These are phyloP conservation scores for Pentalonia nigronervosa DNA, from an alignment of 1,140 invertebrate genomes.

Conservation along the genomic window DNA sequence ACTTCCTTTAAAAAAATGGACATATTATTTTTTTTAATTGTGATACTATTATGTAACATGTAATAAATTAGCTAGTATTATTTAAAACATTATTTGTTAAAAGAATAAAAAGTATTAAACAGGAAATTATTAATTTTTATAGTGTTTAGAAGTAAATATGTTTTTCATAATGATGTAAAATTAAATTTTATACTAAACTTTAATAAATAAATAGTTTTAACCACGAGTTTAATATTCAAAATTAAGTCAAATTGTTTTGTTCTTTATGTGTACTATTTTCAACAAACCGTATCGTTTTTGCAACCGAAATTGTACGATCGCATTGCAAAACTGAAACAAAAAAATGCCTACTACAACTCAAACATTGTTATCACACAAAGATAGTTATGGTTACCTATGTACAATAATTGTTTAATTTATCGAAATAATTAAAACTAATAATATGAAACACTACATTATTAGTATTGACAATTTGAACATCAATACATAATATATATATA, in stretches of 20 bases:
- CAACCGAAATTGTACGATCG: not conserved
- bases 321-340: not conserved
- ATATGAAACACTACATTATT: not conserved
- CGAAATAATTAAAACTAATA: not conserved
- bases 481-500: not conserved
- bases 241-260: not conserved
- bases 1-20: not conserved
- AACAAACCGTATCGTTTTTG: too few species aligned
- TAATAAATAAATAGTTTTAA: too few species aligned
- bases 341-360: not conserved
- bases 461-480: not conserved
- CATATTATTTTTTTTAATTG: not conserved
- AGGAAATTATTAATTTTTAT: not conserved
- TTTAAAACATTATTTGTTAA: not conserved
- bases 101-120: not conserved
- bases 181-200: not conserved
- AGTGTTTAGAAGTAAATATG: not conserved
- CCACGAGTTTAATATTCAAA: not conserved
- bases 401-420: not conserved
- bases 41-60: not conserved
- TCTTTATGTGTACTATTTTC: not conserved
- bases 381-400: not conserved
- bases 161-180: not conserved
- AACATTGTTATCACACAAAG: not conserved
- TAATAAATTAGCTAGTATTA: not conserved